phyloP scores from a whole-genome alignment of 2,797 vertebrate species.

The Acanthopagrus latus region DNA sequence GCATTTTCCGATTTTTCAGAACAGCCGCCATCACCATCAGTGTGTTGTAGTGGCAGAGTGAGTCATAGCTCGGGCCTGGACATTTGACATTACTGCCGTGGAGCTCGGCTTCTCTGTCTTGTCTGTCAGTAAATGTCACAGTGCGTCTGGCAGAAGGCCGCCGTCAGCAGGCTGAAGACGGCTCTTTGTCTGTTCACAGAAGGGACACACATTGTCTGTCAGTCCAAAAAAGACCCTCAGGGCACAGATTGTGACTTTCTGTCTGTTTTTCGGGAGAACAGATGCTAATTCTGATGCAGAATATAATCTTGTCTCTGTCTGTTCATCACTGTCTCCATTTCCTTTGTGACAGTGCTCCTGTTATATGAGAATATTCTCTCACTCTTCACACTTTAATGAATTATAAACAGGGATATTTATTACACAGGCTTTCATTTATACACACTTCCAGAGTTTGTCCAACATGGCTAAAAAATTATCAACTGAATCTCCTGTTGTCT shows the following conservation, averaged over 20 bases:
- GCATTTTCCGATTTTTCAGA: constrained; percentile 23
- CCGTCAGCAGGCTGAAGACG: constrained; percentile 70
- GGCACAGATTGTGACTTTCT: constrained; percentile 66
- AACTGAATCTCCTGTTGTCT: constrained; percentile 39
- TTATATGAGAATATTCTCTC: constrained; percentile 7
- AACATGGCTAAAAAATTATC: constrained; percentile 8
- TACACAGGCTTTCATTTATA: constrained; percentile 30
- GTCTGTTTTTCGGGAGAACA: constrained; percentile 48
- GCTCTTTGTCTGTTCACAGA: constrained; percentile 72
- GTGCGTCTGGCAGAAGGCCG: constrained; percentile 62
- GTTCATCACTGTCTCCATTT: constrained; percentile 1
- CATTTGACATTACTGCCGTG: constrained; percentile 56
- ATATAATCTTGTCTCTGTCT: constrained; percentile 64
- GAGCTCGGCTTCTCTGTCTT: constrained; percentile 47
- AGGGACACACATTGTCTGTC: constrained; percentile 63
- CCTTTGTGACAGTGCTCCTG: constrained; percentile 19
- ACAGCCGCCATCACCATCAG: not conserved
- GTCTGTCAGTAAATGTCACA: constrained; percentile 79
- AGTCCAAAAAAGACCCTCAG: constrained; percentile 50
- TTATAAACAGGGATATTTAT: constrained; percentile 32
- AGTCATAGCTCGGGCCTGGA: constrained; percentile 43
- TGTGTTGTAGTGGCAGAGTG: constrained; percentile 32
- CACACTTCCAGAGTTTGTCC: constrained; percentile 29
- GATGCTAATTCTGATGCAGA: constrained; percentile 56
- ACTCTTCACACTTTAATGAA: not conserved